These are phyloP conservation scores for Trissoscelio sp. DNA, from an alignment of 2,888 invertebrate species.

Conservation along the genomic window DNA sequence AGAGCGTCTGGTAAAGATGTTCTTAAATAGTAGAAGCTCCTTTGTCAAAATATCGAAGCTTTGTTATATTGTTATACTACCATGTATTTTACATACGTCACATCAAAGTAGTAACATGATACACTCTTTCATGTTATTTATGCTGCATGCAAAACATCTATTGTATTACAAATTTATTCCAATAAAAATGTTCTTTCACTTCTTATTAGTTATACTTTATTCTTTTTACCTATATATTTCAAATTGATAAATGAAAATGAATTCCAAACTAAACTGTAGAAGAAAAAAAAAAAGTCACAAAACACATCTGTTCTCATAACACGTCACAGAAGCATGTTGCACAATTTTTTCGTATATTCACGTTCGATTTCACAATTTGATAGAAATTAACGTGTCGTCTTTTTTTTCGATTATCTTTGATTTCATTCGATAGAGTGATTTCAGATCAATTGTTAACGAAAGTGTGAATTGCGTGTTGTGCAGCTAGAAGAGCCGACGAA, in stretches of 20 bases:
- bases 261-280: background rate
- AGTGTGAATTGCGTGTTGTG: constrained; percentile 44
- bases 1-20: background rate
- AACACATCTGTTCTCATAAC: background rate
- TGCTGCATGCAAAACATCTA: too few relatives aligned
- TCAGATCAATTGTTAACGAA: constrained; percentile 34
- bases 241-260: too few relatives aligned
- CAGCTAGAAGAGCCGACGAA: constrained; percentile 31
- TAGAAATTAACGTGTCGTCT: background rate
- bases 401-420: constrained; percentile 15
- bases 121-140: too few relatives aligned
- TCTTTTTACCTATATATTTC: too few relatives aligned
- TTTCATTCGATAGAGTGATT: constrained; percentile 1
- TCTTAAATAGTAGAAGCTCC: background rate
- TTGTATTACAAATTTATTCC: too few relatives aligned
- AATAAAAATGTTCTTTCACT: too few relatives aligned
- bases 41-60: background rate
- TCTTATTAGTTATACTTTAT: too few relatives aligned
- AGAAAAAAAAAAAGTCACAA: too few relatives aligned
- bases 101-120: too few relatives aligned
- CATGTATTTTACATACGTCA: too few relatives aligned
- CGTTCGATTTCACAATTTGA: constrained; percentile 1
- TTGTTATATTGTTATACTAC: too few relatives aligned
- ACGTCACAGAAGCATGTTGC: background rate
- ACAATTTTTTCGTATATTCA: background rate